Evolutionary conservation across 2,797 vertebrate genomes (phyloP).

Genomic region (Chloroceryle amazona): DNA sequence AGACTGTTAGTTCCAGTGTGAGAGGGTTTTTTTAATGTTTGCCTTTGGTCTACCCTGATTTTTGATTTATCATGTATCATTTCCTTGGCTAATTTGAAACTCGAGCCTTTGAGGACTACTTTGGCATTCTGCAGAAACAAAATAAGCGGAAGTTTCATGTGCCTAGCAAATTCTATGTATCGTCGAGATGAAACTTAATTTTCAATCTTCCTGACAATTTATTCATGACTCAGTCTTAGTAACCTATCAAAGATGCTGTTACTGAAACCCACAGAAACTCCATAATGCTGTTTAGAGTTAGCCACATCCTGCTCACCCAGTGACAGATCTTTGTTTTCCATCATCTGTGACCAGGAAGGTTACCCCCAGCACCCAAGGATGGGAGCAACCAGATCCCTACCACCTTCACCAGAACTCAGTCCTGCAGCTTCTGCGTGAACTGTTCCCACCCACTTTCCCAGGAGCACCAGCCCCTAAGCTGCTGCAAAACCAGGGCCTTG

Average conservation of each 20-base stretch:
- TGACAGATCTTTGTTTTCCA: background rate
- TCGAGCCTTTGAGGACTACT: background rate
- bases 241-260: background rate
- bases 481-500: background rate
- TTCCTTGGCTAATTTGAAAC: background rate
- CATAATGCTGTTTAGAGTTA: fast-evolving
- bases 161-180: background rate
- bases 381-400: background rate
- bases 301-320: background rate
- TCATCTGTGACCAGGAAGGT: background rate
- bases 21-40: background rate
- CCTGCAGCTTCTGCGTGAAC: background rate
- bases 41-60: background rate
- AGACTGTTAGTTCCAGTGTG: background rate
- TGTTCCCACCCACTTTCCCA: fast-evolving
- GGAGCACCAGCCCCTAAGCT: background rate
- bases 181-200: background rate
- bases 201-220: background rate
- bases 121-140: background rate
- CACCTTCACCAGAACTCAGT: background rate
- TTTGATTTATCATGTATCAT: conserved; percentile 13
- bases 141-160: background rate
- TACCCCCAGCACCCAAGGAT: fast-evolving
- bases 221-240: background rate
- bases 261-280: background rate